Conservation (phyloP, 2,113 vertebrate species). For the Glaucidium brasilianum region DNA sequence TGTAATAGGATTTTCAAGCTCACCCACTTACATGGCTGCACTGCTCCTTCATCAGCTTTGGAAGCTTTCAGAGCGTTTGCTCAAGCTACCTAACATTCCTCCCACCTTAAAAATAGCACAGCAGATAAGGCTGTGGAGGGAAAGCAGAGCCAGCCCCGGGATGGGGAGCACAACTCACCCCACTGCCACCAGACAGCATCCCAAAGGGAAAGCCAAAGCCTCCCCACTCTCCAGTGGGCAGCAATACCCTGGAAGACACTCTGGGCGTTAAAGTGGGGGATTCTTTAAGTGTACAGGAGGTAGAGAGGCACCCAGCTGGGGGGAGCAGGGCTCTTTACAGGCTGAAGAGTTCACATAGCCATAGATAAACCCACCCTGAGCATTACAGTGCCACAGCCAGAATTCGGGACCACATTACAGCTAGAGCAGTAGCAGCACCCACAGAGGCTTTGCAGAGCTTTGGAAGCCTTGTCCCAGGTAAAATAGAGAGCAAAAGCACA, state of each 20-base stretch:
- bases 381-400: fast-evolving
- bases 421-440: fast-evolving
- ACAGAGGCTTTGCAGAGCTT: background rate
- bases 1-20: background rate
- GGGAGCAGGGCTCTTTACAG: fast-evolving
- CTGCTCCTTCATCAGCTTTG: background rate
- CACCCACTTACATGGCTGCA: fast-evolving
- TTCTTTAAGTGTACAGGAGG: fast-evolving
- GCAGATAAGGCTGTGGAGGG: background rate
- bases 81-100: background rate
- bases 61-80: fast-evolving
- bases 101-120: background rate
- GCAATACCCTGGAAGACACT: fast-evolving
- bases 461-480: background rate
- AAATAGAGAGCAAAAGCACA: fast-evolving
- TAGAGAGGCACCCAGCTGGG: fast-evolving
- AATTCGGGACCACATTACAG: fast-evolving
- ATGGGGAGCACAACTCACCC: background rate
- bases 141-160: background rate
- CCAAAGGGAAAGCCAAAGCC: fast-evolving
- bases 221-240: fast-evolving
- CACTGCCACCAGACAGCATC: fast-evolving
- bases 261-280: fast-evolving
- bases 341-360: fast-evolving
- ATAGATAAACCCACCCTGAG: fast-evolving